phyloP scores from a whole-genome alignment of 1,140 invertebrate genomes.

The Dufourea novaeangliae region DNA sequence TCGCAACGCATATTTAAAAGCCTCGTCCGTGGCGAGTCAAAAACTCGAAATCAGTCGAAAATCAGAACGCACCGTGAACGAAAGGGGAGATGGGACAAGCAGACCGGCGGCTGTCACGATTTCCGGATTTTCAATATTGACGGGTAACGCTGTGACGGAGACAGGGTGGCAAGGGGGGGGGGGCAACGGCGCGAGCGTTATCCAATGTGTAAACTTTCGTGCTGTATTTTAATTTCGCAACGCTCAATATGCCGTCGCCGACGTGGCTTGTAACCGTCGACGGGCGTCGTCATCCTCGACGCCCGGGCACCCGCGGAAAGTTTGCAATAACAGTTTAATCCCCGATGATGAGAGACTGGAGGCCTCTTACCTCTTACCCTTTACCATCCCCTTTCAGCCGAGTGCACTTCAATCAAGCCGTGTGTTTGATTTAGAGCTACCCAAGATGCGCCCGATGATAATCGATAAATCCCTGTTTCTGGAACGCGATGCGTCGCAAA shows the following conservation, averaged over 20 bases:
- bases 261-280: conserved; percentile 3
- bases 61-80: conserved; percentile 3
- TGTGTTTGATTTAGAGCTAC: conserved; percentile 68
- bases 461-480: conserved; percentile 63
- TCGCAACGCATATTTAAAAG: background rate
- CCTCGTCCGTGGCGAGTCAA: conserved; percentile 30
- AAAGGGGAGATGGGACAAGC: background rate
- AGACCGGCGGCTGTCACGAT: conserved; percentile 64
- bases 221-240: conserved; percentile 76
- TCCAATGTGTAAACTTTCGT: conserved; percentile 77
- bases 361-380: conserved; percentile 59
- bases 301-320: conserved; percentile 57
- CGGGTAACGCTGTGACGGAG: conserved; percentile 62
- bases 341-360: conserved; percentile 73
- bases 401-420: conserved; percentile 72
- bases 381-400: conserved; percentile 68
- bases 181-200: conserved; percentile 60
- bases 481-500: background rate
- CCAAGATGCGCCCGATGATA: conserved; percentile 66
- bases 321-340: conserved; percentile 78
- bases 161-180: too few relatives aligned
- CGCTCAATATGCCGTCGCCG: conserved; percentile 69
- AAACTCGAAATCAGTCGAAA: conserved; percentile 57
- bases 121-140: conserved; percentile 75
- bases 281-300: conserved; percentile 16